phyloP scores from a whole-genome alignment of 1,140 invertebrate species.

The Colletes latitarsis region DNA sequence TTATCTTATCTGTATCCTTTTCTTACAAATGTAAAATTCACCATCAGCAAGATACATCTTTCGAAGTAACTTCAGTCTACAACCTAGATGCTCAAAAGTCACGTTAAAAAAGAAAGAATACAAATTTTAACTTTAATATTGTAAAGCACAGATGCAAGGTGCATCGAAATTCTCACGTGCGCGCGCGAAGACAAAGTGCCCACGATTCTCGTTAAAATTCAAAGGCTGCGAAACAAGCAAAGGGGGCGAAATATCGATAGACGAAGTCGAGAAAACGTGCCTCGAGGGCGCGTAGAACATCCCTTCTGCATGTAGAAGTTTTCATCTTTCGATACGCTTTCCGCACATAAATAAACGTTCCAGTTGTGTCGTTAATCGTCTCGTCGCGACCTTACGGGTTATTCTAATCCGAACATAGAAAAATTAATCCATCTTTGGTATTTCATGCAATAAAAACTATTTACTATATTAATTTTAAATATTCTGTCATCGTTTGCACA shows the following conservation, averaged over 20 bases:
- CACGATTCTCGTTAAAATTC: conserved; percentile 38
- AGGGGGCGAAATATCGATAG: conserved; percentile 11
- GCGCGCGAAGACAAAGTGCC: not conserved
- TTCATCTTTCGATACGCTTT: not conserved
- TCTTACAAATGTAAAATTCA: no score
- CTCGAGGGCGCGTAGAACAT: not conserved
- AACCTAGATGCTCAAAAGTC: not conserved
- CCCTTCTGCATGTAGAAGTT: not conserved
- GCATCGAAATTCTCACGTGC: not conserved
- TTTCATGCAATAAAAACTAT: no score
- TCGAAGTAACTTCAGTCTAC: no score
- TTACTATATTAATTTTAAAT: no score
- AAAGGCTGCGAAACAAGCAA: conserved; percentile 15
- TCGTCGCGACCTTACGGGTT: not conserved
- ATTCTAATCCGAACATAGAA: no score
- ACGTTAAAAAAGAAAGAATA: not conserved
- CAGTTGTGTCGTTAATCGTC: not conserved
- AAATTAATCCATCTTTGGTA: no score
- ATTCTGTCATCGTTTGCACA: no score
- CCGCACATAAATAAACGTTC: not conserved
- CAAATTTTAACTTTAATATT: conserved; percentile 11
- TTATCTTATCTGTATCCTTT: no score
- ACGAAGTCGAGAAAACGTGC: not conserved
- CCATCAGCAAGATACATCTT: no score
- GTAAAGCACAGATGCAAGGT: no score